Percentiles rank a stretch among this genome's conserved stretches.
Conservation (phyloP, 2,888 invertebrate genomes). For the Esperia sulphurella region DNA sequence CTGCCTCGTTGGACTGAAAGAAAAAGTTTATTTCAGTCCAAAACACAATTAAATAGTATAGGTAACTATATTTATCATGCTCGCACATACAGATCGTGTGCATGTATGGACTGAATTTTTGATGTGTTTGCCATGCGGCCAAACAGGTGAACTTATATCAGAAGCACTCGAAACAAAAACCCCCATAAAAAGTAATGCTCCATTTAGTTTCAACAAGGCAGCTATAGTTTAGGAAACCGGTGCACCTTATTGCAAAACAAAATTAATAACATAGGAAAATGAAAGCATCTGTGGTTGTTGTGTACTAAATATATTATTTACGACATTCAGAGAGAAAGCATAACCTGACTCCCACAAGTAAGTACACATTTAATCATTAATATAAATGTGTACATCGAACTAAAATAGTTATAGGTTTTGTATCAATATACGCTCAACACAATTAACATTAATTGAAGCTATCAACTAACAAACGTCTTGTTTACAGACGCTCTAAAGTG, state of each 20-base stretch:
- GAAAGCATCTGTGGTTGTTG: constrained; percentile 2
- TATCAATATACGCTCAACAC: not conserved
- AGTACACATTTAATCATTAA: no score
- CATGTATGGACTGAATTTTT: constrained; percentile 4
- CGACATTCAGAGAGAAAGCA: no score
- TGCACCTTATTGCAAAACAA: constrained; percentile 69
- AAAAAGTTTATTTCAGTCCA: not conserved
- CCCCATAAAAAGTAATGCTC: constrained; percentile 68
- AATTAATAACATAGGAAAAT: constrained; percentile 51
- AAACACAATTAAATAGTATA: no score
- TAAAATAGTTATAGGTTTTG: not conserved
- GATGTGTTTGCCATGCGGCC: constrained; percentile 7
- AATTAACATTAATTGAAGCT: not conserved
- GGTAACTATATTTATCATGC: no score
- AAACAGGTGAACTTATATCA: constrained; percentile 34
- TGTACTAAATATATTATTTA: no score
- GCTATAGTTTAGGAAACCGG: constrained; percentile 63
- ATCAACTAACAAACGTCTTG: not conserved
- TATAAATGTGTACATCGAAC: no score
- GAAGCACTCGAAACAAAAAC: constrained; percentile 51
- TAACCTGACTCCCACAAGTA: no score
- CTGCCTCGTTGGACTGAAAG: no score
- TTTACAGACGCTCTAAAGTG: constrained; percentile 1
- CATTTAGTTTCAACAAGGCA: constrained; percentile 60
- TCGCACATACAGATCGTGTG: not conserved